Base-by-base conservation (phyloP, 2,797 vertebrate genomes). In the Enteromius thamalakanensis region DNA sequence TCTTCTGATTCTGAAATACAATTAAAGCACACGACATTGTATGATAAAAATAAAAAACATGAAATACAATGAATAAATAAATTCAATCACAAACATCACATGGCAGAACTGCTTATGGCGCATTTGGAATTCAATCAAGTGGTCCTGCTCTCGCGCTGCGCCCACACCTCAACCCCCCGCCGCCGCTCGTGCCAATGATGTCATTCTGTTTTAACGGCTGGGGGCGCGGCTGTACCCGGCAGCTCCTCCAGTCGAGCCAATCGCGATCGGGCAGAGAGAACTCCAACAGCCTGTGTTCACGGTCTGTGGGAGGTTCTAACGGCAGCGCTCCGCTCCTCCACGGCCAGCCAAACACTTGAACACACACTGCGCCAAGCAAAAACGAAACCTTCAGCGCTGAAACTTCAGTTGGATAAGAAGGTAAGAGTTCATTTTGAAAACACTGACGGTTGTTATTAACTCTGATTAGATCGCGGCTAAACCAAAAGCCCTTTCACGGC, bases 121-220 rank as follows among this genome's bases (percentile, higher is more conserved):
- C 80, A 29, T n/a, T 47, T 37, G 29, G 37, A 74, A 67, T 55
- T 65, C 29, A 71, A 34, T 70, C 29, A 58, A 60, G 53, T 64
- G 32, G 82, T 76, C 60, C 11, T 15, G 21, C 72, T 65, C 72
- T 65, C 37, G 32, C 32, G 53, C 79, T 67, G 83, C 79, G 34
- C 74, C 55, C 67, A 60, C 60, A 67, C 79, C 47, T 26, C 55
- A 74, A 69, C 80, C 60, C 68, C 37, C 69, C 29, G 79, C 84
- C 79, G 60, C 76, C 76, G 71, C 79, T 84, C 74, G 78, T 84
- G 85, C 85, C 88, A 89, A 92, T 94, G 89, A 94, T 91, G 92
- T 92, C 91, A 95, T 94, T 87, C 90, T 88, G 84, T 60, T 91
- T 84, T 82, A 92, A 92, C 90, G 86, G 88, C 86, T 81, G 82